Percentiles rank a stretch among this genome's conserved stretches.
Conservation (phyloP, 2,888 invertebrate species). For the Alloscopus bannaensis region DNA sequence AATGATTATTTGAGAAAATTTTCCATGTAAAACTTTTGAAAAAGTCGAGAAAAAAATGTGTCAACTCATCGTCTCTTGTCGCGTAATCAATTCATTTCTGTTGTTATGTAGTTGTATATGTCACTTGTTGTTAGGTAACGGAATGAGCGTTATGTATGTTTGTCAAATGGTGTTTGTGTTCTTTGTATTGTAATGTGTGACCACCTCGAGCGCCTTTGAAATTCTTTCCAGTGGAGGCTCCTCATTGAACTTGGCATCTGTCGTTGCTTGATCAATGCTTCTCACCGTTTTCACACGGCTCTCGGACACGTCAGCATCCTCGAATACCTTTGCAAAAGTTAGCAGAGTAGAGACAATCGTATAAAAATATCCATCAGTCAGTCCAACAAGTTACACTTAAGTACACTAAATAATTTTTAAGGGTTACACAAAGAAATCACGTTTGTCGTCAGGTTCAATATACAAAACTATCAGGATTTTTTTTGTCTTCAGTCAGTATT, state of each 20-base stretch:
- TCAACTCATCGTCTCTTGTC: slow-evolving; percentile 63
- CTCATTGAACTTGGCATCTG: slow-evolving; percentile 48
- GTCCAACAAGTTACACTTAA: too few species aligned
- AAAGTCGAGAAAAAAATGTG: slow-evolving; percentile 42
- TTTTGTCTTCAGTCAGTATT: slow-evolving; percentile 39
- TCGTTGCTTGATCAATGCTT: slow-evolving; percentile 70
- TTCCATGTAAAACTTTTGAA: slow-evolving; percentile 10
- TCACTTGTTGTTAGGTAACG: too few species aligned
- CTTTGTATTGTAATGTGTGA: slow-evolving; percentile 54
- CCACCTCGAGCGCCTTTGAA: slow-evolving; percentile 73
- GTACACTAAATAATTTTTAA: too few species aligned
- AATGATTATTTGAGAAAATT: slow-evolving; percentile 12
- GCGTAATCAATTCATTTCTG: slow-evolving; percentile 36
- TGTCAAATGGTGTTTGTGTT: slow-evolving; percentile 55
- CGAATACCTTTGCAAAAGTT: slow-evolving; percentile 68
- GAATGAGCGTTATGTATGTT: slow-evolving; percentile 40
- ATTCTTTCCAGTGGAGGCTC: slow-evolving; percentile 73
- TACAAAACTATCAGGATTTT: too few species aligned
- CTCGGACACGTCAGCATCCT: slow-evolving; percentile 70
- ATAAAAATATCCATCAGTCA: too few species aligned
- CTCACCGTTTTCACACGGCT: slow-evolving; percentile 69
- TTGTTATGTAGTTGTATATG: slow-evolving; percentile 36
- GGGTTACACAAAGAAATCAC: too few species aligned
- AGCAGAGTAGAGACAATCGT: too few species aligned
- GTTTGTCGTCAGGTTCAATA: too few species aligned